These are phyloP conservation scores for Philaenus spumarius DNA, from an alignment of 1,140 invertebrate genomes.

Conservation along the genomic window DNA sequence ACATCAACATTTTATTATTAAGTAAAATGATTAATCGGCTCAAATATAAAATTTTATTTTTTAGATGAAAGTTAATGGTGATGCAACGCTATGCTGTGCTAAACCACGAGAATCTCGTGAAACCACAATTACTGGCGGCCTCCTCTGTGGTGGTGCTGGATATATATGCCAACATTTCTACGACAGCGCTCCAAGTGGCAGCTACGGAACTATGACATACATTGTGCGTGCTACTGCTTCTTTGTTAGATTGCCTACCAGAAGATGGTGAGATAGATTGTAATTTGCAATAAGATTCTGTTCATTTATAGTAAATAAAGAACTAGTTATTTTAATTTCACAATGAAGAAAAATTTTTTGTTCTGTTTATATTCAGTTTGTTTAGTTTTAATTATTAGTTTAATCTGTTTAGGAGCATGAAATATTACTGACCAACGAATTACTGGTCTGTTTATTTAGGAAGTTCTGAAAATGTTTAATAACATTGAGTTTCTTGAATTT, in stretches of 20 bases:
- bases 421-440: too few relatives aligned
- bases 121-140: constrained; percentile 50
- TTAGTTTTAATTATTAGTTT: too few relatives aligned
- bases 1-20: too few relatives aligned
- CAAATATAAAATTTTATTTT: constrained; percentile 29
- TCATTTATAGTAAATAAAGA: too few relatives aligned
- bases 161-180: constrained; percentile 97
- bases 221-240: constrained; percentile 78
- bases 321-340: too few relatives aligned
- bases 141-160: constrained; percentile 84
- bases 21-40: too few relatives aligned
- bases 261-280: constrained; percentile 72
- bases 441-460: too few relatives aligned
- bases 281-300: constrained; percentile 38
- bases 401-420: too few relatives aligned
- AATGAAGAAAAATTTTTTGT: too few relatives aligned
- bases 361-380: too few relatives aligned
- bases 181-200: constrained; percentile 94
- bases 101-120: constrained; percentile 57
- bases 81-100: constrained; percentile 87
- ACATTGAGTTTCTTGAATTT: too few relatives aligned
- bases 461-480: too few relatives aligned
- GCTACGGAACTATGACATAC: constrained; percentile 97
- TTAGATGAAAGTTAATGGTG: constrained; percentile 75
- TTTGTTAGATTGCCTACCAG: constrained; percentile 66